A percentile compares a stretch with the other conserved stretches of the same genome.
Conservation (phyloP, 2,888 invertebrate genomes). For the Drosophila fungiperda region DNA sequence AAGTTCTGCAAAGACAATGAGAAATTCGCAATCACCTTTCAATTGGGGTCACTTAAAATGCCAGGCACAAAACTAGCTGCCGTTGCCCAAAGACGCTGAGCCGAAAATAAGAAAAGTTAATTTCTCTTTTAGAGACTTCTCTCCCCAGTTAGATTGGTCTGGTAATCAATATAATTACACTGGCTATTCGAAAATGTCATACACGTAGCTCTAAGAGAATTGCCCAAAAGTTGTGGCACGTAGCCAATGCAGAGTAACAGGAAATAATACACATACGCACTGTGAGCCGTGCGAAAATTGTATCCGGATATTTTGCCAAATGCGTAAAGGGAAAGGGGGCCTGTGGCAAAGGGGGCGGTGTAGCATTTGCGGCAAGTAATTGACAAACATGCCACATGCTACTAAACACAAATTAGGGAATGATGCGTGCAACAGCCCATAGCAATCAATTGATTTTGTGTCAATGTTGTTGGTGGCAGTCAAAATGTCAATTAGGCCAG, state of each 20-base stretch:
- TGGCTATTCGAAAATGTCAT: conserved; percentile 75
- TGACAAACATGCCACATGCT: conserved; percentile 79
- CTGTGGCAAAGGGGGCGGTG: background rate
- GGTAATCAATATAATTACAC: conserved; percentile 78
- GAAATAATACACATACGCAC: conserved; percentile 79
- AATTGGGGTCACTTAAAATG: conserved; percentile 60
- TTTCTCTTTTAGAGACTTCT: conserved; percentile 49
- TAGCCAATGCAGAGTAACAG: conserved; percentile 50
- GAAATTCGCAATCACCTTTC: background rate
- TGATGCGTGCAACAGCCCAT: conserved; percentile 42
- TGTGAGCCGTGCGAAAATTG: conserved; percentile 52
- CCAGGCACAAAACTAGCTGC: conserved; percentile 56
- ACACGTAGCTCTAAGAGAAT: conserved; percentile 59
- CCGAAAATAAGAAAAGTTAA: conserved; percentile 57
- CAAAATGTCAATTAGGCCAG: conserved; percentile 72
- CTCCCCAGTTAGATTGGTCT: conserved; percentile 5
- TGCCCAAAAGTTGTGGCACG: conserved; percentile 59
- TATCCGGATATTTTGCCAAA: conserved; percentile 65
- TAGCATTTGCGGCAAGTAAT: conserved; percentile 61
- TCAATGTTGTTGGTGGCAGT: conserved; percentile 44
- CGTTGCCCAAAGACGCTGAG: conserved; percentile 13
- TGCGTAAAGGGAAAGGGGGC: conserved; percentile 7
- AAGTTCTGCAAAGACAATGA: conserved; percentile 24
- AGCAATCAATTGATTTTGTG: conserved; percentile 73
- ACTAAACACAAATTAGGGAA: conserved; percentile 77